These are phyloP conservation scores for Aspidiotus destructor DNA, from an alignment of 2,888 invertebrate species.

Conservation along the genomic window DNA sequence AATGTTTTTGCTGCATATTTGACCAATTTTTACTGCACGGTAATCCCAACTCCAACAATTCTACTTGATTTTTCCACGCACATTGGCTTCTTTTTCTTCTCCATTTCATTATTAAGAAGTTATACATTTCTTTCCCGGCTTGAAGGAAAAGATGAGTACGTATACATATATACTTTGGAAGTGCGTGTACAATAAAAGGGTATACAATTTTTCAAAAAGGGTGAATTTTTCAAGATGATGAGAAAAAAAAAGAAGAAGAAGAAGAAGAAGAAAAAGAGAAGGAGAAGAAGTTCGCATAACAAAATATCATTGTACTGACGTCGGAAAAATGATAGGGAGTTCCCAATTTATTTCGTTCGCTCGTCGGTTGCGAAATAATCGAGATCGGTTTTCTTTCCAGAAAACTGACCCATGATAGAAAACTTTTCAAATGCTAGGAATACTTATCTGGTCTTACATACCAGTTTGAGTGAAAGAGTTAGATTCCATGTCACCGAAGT, in stretches of 20 bases:
- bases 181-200: slow-evolving; percentile 20
- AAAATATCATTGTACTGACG: slow-evolving; percentile 9
- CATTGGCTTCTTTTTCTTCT: not conserved
- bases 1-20: too few species aligned
- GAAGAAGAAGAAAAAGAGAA: not conserved
- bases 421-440: not conserved
- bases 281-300: not conserved
- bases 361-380: not conserved
- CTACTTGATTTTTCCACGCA: too few species aligned
- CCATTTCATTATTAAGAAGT: slow-evolving; percentile 7
- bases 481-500: not conserved
- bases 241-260: not conserved
- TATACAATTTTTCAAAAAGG: slow-evolving; percentile 24
- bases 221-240: slow-evolving; percentile 11
- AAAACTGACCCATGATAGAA: not conserved
- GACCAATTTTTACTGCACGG: too few species aligned
- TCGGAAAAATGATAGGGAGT: not conserved
- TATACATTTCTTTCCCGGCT: not conserved
- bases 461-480: not conserved
- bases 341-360: not conserved
- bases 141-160: slow-evolving; percentile 13
- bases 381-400: not conserved
- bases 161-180: too few species aligned
- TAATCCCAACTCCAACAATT: too few species aligned
- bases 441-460: not conserved